A percentile compares a stretch with the other conserved stretches of the same genome.
Evolutionary conservation across 2,113 vertebrate species (phyloP).

Genomic region (Ploceus nigricollis): DNA sequence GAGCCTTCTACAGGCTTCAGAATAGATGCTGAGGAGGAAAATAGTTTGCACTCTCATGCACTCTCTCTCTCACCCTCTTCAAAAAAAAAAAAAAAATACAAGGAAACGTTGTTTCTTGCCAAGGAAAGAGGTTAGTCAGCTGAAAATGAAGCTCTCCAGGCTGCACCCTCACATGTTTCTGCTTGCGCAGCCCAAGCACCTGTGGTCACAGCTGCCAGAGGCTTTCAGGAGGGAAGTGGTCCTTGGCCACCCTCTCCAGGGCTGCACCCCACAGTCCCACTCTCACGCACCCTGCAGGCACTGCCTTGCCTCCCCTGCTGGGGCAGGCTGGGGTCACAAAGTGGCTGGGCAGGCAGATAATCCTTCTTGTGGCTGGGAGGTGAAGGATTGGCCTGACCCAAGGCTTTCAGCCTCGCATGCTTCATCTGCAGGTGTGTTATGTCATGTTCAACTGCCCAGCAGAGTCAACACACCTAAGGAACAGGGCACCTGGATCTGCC

Average conservation of each 20-base stretch:
- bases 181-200: background rate
- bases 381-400: background rate
- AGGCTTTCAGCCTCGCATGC: background rate
- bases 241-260: background rate
- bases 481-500: accelerated
- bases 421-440: background rate
- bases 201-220: background rate
- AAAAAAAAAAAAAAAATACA: background rate
- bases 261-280: accelerated
- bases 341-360: background rate
- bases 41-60: background rate
- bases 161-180: background rate
- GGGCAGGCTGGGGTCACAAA: accelerated
- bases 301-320: background rate
- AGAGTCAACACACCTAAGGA: background rate
- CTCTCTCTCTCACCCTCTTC: background rate
- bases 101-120: constrained; percentile 17
- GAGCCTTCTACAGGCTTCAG: background rate
- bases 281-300: accelerated
- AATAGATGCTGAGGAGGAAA: background rate
- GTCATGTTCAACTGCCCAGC: accelerated
- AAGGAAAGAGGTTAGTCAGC: constrained; percentile 33
- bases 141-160: background rate
- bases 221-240: background rate
- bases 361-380: background rate